Base-by-base conservation (phyloP, 1,140 invertebrate genomes). In the Drosophila hydei region DNA sequence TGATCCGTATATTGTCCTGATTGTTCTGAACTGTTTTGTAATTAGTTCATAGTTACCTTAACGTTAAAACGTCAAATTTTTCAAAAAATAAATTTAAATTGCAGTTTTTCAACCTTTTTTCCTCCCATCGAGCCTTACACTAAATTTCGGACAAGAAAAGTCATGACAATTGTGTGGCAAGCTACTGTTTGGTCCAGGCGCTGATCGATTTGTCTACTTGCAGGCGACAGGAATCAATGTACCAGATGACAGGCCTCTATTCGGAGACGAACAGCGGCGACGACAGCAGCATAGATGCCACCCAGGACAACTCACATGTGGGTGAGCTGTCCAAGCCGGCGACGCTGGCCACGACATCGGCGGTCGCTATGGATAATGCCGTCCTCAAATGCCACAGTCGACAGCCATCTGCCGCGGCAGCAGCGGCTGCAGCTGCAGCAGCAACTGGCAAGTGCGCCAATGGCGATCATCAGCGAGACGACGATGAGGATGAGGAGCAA, bases 161-260 rank as follows among this genome's bases (percentile, higher is more conserved):
- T 60, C 36, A 71, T 75, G 67, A 64, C 21, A 40, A 54, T 59
- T 40, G 54, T 43, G 43, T 51, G 43, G 55, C 23, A 50, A 18
- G 38, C 9, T 12, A 11, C 9, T 16, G 14, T 27, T 7, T 18
- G 21, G 2, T 47, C 6, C 50, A 33, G 40, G 38, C 43, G 19
- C 47, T 72, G 47, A 68, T 50, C 18, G 19, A 36, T 38, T 47
- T 60, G 33, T 67, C 36, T 60, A 47, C 2, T 89, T 89, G 56
- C 76, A 94, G 95, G 83, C 93, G 95, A 85, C 96, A 96, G 93
- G 96, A 96, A 91, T 96, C 95, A 75, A 96, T 96, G 95, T 96
- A 96, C 91, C 95, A 95, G 30, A 96, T 96, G 95, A 96, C 96
- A 18, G 96, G 96, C n/a, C 93, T 96, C 14, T 96, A 96, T 89